Evolutionary conservation across 1,140 invertebrate species (phyloP), one percentile per base, ranked within the genome.

Genomic region (Odontomachus brunneus): DNA sequence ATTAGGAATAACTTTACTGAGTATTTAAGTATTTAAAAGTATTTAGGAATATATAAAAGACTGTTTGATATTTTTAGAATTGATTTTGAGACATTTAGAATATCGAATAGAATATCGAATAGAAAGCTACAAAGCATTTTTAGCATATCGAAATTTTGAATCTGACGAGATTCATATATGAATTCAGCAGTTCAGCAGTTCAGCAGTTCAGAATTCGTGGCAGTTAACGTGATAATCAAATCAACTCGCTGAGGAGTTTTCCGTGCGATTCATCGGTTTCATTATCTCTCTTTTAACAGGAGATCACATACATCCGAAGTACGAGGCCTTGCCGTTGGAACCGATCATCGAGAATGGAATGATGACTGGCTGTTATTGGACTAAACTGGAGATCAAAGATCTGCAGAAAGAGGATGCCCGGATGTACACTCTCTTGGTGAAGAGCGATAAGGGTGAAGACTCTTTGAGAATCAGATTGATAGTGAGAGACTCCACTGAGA

Each of bases 331-430:
- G 5, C 86, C 92, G 1, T 48, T 94, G 17, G 93, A 94, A 66
- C 93, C 93, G 22, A 93, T 94, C 62, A 83, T 89, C 15, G 93
- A 94, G 69, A 92, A 93, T 72, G 91, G 93, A 24, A 89, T 91
- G 82, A 84, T 89, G 65, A 94, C 92, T 0, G 93, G 94, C 82
- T 94, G 94, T 60, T 94, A 93, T 67, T 94, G 92, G 93, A 93
- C 93, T 7, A 93, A 94, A 60, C 82, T 94, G 4, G 90, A 94
- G 57, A 94, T 94, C 76, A 93, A 92, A 19, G 90, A 94, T 83
- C 69, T 94, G 4, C 91, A 91, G 38, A 93, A 89, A 44, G 93
- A 94, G 59, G 94, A 94, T 44, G 90, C 91, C 0, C 85, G 94
- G 0, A 83, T 92, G 1, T 94, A 94, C 72, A 94, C 90, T n/a